Conservation (phyloP, 2,888 invertebrate genomes). For the Drosophila formosana region DNA sequence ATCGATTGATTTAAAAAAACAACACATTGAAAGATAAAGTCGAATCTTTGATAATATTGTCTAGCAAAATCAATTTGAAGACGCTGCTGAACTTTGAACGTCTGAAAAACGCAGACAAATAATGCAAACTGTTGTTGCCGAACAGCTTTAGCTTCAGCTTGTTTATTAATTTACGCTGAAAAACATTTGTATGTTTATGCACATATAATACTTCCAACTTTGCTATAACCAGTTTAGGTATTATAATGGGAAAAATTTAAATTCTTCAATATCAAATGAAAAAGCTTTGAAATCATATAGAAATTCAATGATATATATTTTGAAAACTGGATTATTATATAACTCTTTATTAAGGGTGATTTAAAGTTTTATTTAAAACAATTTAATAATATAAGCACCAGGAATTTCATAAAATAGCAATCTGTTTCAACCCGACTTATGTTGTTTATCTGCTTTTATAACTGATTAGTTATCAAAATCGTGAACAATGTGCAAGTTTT, state of each 20-base stretch:
- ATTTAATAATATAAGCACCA: not conserved
- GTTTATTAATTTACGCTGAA: conserved; percentile 16
- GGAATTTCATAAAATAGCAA: conserved; percentile 3
- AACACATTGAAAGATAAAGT: not conserved
- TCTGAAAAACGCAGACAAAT: conserved; percentile 58
- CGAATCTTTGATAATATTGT: not conserved
- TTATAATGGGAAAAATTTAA: not conserved
- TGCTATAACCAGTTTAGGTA: conserved; percentile 26
- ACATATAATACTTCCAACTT: conserved; percentile 1
- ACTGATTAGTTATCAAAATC: conserved; percentile 13
- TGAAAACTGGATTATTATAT: not conserved
- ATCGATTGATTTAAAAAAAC: not conserved
- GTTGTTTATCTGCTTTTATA: conserved; percentile 15
- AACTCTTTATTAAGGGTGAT: not conserved
- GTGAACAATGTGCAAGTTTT: conserved; percentile 9
- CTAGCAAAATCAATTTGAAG: conserved; percentile 17
- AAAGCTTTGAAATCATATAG: not conserved
- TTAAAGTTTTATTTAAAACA: not conserved
- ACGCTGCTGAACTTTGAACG: conserved; percentile 67
- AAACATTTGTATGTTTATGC: conserved; percentile 1
- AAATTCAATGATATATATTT: conserved; percentile 5
- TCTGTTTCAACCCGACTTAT: not conserved
- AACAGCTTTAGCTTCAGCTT: conserved; percentile 30
- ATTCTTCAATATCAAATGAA: not conserved
- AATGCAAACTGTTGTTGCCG: conserved; percentile 25